phyloP scores from a whole-genome alignment of 2,797 vertebrate species.

The Spinus olivaceus region DNA sequence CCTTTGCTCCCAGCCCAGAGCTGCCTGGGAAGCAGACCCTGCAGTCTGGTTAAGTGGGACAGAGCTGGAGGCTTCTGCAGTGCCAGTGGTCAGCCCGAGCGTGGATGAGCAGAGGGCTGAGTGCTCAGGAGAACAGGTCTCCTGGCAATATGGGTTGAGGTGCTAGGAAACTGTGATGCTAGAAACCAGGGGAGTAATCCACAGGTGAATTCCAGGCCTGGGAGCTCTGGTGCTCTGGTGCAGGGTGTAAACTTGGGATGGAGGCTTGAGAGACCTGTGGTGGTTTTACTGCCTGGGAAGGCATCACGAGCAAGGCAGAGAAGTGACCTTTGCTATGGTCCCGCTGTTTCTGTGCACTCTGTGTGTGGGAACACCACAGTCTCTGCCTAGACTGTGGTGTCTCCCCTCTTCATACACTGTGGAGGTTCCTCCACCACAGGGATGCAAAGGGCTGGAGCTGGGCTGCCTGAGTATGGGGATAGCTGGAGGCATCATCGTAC shows the following conservation, averaged over 20 bases:
- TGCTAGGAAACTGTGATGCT: not conserved
- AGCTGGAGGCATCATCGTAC: not conserved
- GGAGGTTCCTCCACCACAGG: no score
- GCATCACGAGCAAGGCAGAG: not conserved
- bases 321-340: not conserved
- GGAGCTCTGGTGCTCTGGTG: not conserved
- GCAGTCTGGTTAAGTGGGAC: not conserved
- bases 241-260: no score
- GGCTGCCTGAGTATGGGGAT: accelerated
- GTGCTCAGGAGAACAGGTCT: not conserved
- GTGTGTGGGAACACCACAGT: accelerated
- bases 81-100: not conserved
- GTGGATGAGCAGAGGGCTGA: not conserved
- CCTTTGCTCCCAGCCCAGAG: not conserved
- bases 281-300: not conserved
- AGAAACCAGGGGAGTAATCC: not conserved
- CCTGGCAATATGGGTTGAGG: not conserved
- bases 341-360: not conserved
- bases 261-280: not conserved
- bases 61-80: not conserved
- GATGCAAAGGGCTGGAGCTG: not conserved
- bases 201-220: not conserved
- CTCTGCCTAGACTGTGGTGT: not conserved
- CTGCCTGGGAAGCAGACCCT: not conserved
- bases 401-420: not conserved